These are phyloP conservation scores for Seira musarum DNA, from an alignment of 2,888 invertebrate genomes.

Conservation along the genomic window DNA sequence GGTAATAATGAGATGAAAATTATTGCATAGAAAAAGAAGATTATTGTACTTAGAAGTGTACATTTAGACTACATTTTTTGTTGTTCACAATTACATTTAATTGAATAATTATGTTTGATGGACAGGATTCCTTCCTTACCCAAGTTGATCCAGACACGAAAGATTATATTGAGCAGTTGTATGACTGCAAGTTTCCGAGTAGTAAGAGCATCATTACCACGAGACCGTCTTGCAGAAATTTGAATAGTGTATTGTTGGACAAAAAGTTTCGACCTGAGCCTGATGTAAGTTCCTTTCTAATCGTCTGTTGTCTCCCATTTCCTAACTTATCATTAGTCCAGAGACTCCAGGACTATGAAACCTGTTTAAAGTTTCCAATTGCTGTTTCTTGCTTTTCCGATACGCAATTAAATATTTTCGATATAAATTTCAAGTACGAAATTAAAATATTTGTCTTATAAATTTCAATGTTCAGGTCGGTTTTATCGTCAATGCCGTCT, in stretches of 20 bases:
- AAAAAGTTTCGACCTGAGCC: constrained; percentile 69
- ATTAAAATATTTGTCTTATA: too few species aligned
- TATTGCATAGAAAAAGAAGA: neutral
- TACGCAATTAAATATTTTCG: constrained; percentile 16
- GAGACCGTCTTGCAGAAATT: constrained; percentile 64
- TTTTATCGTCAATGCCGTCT: constrained; percentile 71
- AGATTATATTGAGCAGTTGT: constrained; percentile 69
- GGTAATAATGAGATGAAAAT: constrained; percentile 56
- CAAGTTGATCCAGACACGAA: constrained; percentile 57
- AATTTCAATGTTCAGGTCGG: constrained; percentile 64
- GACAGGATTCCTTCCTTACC: constrained; percentile 44
- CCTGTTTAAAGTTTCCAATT: neutral
- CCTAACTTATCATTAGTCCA: too few species aligned
- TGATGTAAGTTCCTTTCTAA: constrained; percentile 64
- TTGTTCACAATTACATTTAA: constrained; percentile 24
- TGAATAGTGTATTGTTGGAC: constrained; percentile 64
- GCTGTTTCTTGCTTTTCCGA: neutral
- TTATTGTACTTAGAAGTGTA: too few species aligned
- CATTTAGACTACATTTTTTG: neutral
- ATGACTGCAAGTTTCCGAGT: constrained; percentile 69
- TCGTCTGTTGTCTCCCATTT: too few species aligned
- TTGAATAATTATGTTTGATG: neutral
- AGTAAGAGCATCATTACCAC: constrained; percentile 57
- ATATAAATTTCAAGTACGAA: too few species aligned
- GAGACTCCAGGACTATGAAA: neutral